Evolutionary conservation across 2,888 invertebrate species (phyloP), one percentile per base, ranked within the genome.

Genomic region (Pyrochroa serraticornis): DNA sequence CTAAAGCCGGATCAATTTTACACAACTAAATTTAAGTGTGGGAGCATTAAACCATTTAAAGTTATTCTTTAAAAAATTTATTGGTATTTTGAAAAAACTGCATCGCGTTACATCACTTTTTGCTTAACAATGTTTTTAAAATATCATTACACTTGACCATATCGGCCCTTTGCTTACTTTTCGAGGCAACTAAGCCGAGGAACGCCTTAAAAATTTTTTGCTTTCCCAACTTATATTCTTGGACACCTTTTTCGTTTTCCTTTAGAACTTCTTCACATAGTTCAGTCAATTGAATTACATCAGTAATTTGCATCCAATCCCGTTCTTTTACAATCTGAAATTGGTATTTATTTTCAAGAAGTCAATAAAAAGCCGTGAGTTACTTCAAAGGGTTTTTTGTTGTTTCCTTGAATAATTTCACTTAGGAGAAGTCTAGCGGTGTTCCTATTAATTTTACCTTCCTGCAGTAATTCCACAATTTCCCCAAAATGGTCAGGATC

Each of bases 191-290:
- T 71, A 84, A 79, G 8, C 86, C 87, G 58, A 87, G 74, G 58
- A 93, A 82, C 31, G 86, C 86, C 69, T 83, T 85, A 42, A 89
- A 83, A 6, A 87, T 83, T 80, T 90, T 90, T 0, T 75, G 77
- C 78, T 92, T 92, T 3, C 92, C 92, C 7, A 79, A 79, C 74
- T 83, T 86, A 72, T 87, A 92, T 65, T 85, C 82, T 60, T 83
- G 79, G 0, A 89, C 89, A 49, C 87, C 74, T 73, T 89, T 86
- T 7, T 85, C 82, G 78, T 91, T 89, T 59, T 85, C 83, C 8
- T 84, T 74, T 31, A 93, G 76, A 0, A 89, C 82, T 66, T 83
- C 78, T 46, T 76, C 67, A 74, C 93, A 93, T 37, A 86, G 75
- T 62, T 82, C 77, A 47, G 78, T 80, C 58, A 94, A 84, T 73